Percentiles rank a stretch among this genome's conserved stretches.
Conservation (phyloP, 2,888 invertebrate genomes). For the Mellilla xanthometata region DNA sequence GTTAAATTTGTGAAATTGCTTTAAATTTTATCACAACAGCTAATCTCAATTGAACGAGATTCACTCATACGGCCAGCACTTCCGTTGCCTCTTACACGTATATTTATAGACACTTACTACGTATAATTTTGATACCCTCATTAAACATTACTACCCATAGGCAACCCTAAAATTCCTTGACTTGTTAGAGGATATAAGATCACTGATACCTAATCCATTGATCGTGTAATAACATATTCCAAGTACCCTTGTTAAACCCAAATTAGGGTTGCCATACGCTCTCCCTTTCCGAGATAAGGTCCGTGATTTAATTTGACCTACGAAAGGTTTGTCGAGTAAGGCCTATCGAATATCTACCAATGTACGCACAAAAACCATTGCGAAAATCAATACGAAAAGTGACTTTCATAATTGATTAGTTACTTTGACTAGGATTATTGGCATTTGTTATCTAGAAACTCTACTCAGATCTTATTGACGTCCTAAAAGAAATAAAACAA, state of each 20-base stretch:
- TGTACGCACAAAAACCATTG: too few species aligned
- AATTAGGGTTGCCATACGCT: slow-evolving; percentile 30
- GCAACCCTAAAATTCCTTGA: slow-evolving; percentile 36
- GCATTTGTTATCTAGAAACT: too few species aligned
- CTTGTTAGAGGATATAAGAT: slow-evolving; percentile 37
- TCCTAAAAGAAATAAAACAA: too few species aligned
- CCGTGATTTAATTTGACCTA: slow-evolving; percentile 27
- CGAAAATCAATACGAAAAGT: background rate
- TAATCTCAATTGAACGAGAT: too few species aligned
- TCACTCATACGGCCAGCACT: too few species aligned
- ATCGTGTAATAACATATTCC: slow-evolving; percentile 71
- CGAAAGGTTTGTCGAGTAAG: slow-evolving; percentile 3
- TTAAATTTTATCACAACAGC: too few species aligned
- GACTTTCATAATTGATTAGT: background rate
- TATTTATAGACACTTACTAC: background rate
- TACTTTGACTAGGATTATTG: background rate
- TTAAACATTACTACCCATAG: slow-evolving; percentile 26
- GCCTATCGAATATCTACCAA: slow-evolving; percentile 3
- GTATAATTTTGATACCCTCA: slow-evolving; percentile 19
- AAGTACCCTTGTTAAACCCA: slow-evolving; percentile 73
- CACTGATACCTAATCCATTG: slow-evolving; percentile 55
- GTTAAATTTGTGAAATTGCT: too few species aligned
- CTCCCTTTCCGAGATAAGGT: slow-evolving; percentile 35
- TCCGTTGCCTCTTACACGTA: too few species aligned
- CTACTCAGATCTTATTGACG: too few species aligned